Evolutionary conservation across 92 coral and sea anemone genomes (phyloP).

Genomic region (Pocillopora meandrina): DNA sequence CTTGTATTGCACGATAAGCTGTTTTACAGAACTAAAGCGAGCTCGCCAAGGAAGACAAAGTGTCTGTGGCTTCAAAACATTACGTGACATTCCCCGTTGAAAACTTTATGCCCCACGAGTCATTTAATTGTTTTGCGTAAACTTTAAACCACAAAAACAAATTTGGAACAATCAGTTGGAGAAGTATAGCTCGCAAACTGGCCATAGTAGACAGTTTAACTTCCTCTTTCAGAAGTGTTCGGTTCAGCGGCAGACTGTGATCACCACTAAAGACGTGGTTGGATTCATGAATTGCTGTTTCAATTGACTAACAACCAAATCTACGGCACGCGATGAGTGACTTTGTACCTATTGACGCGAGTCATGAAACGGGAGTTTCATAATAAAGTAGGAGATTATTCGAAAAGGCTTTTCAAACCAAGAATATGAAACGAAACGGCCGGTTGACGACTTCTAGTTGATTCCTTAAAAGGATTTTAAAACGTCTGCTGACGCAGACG

Average conservation of each 20-base stretch:
- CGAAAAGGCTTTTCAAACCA: not conserved
- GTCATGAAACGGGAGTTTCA: not conserved
- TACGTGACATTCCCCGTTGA: constrained; percentile 15
- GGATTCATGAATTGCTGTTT: not conserved
- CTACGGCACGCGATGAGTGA: not conserved
- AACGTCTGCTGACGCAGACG: not conserved
- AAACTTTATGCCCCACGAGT: constrained; percentile 10
- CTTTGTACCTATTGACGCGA: not conserved
- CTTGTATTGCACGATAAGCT: not conserved
- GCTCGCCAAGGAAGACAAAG: not conserved
- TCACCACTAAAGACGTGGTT: not conserved
- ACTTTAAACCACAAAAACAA: constrained; percentile 14
- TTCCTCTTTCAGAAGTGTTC: not conserved
- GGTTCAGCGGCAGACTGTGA: not conserved
- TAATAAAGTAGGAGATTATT: constrained; percentile 5
- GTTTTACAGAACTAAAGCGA: not conserved
- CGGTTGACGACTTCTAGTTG: not conserved
- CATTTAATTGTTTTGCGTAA: constrained; percentile 19
- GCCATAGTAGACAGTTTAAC: constrained; percentile 3
- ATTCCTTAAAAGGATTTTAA: constrained; percentile 1
- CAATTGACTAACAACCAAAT: not conserved
- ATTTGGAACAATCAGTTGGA: not conserved
- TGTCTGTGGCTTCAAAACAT: not conserved
- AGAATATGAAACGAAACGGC: not conserved
- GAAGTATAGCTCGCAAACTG: not conserved